A percentile compares a stretch with the other conserved stretches of the same genome.
Conservation (phyloP, 2,797 vertebrate genomes). For the Helicolenus hilgendorfi region DNA sequence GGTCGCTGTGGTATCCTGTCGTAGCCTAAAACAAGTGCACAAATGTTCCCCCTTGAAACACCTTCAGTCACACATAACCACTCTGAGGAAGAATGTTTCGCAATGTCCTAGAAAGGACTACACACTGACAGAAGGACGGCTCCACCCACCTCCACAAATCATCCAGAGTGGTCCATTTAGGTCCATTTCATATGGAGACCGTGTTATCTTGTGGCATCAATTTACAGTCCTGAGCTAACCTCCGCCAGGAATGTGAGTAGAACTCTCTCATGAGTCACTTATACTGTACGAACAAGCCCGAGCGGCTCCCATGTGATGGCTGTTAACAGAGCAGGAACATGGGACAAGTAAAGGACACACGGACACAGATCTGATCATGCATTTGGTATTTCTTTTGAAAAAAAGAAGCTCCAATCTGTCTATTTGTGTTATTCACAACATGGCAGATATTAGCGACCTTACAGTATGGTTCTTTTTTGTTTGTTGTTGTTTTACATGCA, state of each 20-base stretch:
- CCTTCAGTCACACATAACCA: background rate
- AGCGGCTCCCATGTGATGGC: slow-evolving; percentile 3
- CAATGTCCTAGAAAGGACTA: background rate
- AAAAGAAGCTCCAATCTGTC: background rate
- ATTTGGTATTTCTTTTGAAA: background rate
- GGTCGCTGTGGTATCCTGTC: background rate
- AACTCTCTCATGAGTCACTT: slow-evolving; percentile 44
- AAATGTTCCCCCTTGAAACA: background rate
- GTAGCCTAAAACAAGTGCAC: background rate
- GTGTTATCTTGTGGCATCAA: slow-evolving; percentile 46
- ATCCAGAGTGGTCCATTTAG: slow-evolving; percentile 19
- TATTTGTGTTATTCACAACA: background rate
- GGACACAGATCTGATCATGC: background rate
- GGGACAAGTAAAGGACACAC: background rate
- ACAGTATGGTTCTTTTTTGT: background rate
- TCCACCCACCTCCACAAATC: slow-evolving; percentile 50
- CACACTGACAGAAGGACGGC: background rate
- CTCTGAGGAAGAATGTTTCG: slow-evolving; percentile 11
- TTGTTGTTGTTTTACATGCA: background rate
- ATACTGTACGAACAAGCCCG: slow-evolving; percentile 36
- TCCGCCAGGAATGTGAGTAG: slow-evolving; percentile 51
- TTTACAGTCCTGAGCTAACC: slow-evolving; percentile 60
- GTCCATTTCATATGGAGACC: slow-evolving; percentile 32
- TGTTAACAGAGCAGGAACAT: slow-evolving; percentile 16
- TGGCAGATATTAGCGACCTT: background rate